Percentiles rank a stretch among this genome's conserved stretches.
Evolutionary conservation across 2,113 vertebrate genomes (phyloP).

Genomic region (Azemiops feae): DNA sequence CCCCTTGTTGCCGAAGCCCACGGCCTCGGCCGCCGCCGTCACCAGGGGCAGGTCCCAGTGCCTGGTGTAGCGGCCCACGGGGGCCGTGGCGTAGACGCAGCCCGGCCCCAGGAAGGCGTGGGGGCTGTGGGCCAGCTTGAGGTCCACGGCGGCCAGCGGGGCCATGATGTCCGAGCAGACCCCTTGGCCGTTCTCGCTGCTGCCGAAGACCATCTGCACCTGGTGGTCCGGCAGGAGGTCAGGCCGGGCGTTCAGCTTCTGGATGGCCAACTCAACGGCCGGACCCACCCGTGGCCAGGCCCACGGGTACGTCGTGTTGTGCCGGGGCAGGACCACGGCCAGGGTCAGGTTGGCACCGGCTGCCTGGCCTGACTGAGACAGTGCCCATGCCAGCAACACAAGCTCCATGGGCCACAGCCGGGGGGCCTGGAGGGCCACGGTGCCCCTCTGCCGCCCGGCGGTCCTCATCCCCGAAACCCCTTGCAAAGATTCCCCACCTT

Average conservation of each 20-base stretch:
- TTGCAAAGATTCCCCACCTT: not conserved
- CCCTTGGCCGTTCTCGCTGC: constrained; percentile 79
- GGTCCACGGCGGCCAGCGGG: constrained; percentile 84
- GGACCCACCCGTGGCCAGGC: constrained; percentile 90
- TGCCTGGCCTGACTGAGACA: not conserved
- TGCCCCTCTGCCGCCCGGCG: not conserved
- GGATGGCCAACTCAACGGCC: constrained; percentile 75
- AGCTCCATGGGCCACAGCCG: not conserved
- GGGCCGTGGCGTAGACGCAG: constrained; percentile 84
- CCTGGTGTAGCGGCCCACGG: constrained; percentile 83
- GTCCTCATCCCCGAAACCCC: not conserved
- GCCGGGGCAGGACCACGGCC: constrained; percentile 82
- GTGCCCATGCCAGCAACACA: constrained; percentile 23
- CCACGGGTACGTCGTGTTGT: constrained; percentile 89
- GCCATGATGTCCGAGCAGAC: constrained; percentile 87
- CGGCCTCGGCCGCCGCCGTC: constrained; percentile 83
- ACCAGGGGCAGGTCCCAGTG: constrained; percentile 89
- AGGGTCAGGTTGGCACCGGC: constrained; percentile 72
- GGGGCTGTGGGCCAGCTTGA: constrained; percentile 77
- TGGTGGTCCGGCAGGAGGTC: constrained; percentile 70
- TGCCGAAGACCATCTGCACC: constrained; percentile 73
- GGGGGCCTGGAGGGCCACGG: not conserved
- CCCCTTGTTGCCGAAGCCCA: constrained; percentile 74
- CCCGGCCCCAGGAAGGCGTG: constrained; percentile 87
- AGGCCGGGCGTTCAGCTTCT: constrained; percentile 65